Evolutionary conservation across 2,888 invertebrate species (phyloP).

Genomic region (Nymphalis urticae): DNA sequence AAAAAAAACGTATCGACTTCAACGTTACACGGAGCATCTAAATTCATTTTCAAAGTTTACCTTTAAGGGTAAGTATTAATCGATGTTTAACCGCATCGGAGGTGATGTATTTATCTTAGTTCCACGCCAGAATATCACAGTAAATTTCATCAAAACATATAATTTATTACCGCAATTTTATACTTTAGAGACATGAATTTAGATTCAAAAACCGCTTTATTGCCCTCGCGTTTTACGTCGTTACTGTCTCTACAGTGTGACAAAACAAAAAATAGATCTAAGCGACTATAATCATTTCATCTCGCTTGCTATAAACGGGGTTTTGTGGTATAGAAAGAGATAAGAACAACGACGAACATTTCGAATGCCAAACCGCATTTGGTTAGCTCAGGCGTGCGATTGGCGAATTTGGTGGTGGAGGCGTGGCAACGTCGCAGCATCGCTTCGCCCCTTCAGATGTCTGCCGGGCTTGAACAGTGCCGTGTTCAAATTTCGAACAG

Average conservation of each 20-base stretch:
- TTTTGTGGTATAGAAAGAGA: constrained; percentile 44
- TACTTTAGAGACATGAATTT: constrained; percentile 1
- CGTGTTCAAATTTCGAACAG: constrained; percentile 72
- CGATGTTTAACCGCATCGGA: constrained; percentile 35
- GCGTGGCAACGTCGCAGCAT: constrained; percentile 67
- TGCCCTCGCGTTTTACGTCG: constrained; percentile 21
- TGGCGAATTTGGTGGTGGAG: constrained; percentile 57
- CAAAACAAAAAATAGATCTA: constrained; percentile 36
- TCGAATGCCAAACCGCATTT: constrained; percentile 50
- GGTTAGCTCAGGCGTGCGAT: constrained; percentile 47
- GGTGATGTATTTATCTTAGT: constrained; percentile 36
- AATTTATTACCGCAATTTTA: constrained; percentile 4
- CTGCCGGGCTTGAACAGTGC: constrained; percentile 65
- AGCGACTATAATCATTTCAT: constrained; percentile 42
- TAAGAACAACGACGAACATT: constrained; percentile 39
- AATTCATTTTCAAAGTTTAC: constrained; percentile 21
- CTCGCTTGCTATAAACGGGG: constrained; percentile 44
- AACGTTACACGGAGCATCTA: neutral
- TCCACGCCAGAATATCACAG: constrained; percentile 23
- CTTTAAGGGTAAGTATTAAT: constrained; percentile 31
- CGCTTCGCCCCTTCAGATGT: constrained; percentile 64
- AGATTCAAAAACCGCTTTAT: constrained; percentile 21
- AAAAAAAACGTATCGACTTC: neutral
- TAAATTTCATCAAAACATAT: constrained; percentile 24
- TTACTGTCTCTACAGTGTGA: constrained; percentile 24